Percentiles rank a stretch among this genome's conserved stretches.
phyloP scores from a whole-genome alignment of 2,113 vertebrate genomes.

The Mobula hypostoma region DNA sequence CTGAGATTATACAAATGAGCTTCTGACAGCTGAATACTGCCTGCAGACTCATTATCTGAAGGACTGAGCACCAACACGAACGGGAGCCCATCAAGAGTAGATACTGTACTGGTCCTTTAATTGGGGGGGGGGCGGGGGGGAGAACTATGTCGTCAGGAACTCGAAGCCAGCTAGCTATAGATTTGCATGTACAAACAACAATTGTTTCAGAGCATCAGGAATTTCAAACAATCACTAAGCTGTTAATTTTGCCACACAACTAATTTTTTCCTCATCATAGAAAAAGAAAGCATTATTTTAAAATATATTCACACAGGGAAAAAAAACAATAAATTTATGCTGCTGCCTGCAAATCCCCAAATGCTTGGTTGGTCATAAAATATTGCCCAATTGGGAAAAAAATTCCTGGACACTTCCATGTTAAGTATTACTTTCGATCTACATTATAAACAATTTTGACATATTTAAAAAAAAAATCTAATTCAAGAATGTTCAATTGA shows the following conservation, averaged over 20 bases:
- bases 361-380: background rate
- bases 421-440: background rate
- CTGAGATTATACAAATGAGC: conserved; percentile 23
- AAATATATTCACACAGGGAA: background rate
- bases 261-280: background rate
- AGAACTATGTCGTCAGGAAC: background rate
- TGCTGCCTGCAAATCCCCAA: background rate
- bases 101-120: background rate
- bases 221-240: background rate
- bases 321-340: background rate
- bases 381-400: too few species aligned
- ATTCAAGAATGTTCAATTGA: too few species aligned
- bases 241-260: background rate
- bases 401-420: background rate
- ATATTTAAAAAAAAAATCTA: background rate
- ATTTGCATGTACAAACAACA: background rate
- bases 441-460: background rate
- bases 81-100: background rate
- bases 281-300: background rate
- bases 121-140: too few species aligned
- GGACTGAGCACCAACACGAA: background rate
- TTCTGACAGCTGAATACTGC: conserved; percentile 1
- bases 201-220: background rate
- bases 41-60: background rate
- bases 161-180: background rate